phyloP scores from a whole-genome alignment of 1,140 invertebrate species.

The Homalodisca vitripennis region DNA sequence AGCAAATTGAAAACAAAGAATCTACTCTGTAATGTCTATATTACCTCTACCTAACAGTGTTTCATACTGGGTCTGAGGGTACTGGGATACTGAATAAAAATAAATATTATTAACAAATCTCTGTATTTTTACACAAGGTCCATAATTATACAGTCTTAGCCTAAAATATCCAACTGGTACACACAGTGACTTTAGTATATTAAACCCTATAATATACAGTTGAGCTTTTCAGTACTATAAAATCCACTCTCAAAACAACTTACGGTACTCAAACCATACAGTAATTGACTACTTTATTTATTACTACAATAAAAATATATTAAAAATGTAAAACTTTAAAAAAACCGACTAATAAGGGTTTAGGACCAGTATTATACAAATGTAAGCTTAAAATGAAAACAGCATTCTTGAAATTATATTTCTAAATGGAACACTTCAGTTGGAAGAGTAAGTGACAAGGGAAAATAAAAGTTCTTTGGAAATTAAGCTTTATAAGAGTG shows the following conservation, averaged over 20 bases:
- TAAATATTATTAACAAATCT: conserved; percentile 27
- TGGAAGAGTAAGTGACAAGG: neutral
- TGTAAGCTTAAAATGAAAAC: neutral
- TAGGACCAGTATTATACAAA: neutral
- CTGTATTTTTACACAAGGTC: conserved; percentile 18
- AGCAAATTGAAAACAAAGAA: too few species aligned
- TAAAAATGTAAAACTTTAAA: neutral
- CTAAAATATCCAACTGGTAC: conserved; percentile 18
- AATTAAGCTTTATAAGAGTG: too few species aligned
- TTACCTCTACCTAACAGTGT: too few species aligned
- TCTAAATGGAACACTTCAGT: neutral
- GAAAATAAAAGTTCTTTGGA: neutral
- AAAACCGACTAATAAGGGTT: neutral
- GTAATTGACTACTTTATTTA: conserved; percentile 11
- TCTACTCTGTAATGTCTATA: too few species aligned
- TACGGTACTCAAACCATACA: neutral
- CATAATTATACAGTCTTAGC: conserved; percentile 19
- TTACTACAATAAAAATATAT: neutral
- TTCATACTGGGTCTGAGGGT: too few species aligned
- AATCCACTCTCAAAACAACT: conserved; percentile 3
- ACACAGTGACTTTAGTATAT: conserved; percentile 5
- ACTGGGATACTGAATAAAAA: too few species aligned
- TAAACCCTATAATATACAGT: conserved; percentile 7
- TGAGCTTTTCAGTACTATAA: conserved; percentile 8
- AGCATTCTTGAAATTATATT: neutral